Conservation (phyloP, 1,140 invertebrate species). For the Polypedilum pembai region DNA sequence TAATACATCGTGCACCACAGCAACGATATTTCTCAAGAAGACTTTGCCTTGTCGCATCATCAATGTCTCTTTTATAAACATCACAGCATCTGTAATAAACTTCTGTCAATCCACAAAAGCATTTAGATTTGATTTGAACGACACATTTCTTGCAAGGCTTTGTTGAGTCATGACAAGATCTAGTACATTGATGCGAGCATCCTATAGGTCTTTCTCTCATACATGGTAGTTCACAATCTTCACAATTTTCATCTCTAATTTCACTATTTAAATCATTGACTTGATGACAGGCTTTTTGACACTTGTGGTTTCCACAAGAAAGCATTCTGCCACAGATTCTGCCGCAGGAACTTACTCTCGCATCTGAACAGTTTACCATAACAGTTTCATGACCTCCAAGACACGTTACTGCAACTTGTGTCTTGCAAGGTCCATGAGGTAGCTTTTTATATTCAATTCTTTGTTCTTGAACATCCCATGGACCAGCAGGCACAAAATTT, state of each 20-base stretch:
- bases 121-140: conserved; percentile 60
- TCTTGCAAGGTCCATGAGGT: conserved; percentile 62
- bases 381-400: conserved; percentile 73
- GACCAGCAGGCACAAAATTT: conserved; percentile 56
- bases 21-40: conserved; percentile 38
- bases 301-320: conserved; percentile 72
- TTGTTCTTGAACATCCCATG: conserved; percentile 65
- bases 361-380: conserved; percentile 66
- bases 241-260: conserved; percentile 49
- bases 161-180: conserved; percentile 61
- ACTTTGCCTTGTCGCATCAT: conserved; percentile 45
- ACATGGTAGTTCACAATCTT: conserved; percentile 65
- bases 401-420: conserved; percentile 65
- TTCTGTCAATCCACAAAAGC: conserved; percentile 71
- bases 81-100: conserved; percentile 65
- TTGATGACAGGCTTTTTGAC: conserved; percentile 65
- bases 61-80: conserved; percentile 48
- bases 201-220: conserved; percentile 58
- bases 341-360: conserved; percentile 63
- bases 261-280: conserved; percentile 43
- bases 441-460: conserved; percentile 57
- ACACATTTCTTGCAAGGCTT: conserved; percentile 61
- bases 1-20: conserved; percentile 76
- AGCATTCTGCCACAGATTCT: conserved; percentile 61
- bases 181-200: conserved; percentile 69